Evolutionary conservation across 2,888 invertebrate species (phyloP).

Genomic region (Eurois occulta): DNA sequence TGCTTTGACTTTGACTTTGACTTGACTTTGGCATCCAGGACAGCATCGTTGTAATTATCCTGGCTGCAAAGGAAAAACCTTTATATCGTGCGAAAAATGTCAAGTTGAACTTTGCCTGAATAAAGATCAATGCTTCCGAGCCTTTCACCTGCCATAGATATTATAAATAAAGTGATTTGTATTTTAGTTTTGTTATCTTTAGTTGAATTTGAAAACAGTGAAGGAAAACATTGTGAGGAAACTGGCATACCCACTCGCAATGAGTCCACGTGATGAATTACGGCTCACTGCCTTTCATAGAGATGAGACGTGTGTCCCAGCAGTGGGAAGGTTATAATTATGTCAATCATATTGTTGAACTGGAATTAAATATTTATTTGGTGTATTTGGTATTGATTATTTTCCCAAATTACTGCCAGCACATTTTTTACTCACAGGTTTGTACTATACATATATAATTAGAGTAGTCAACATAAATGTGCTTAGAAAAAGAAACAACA

Average conservation of each 20-base stretch:
- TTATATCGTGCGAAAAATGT: slow-evolving; percentile 30
- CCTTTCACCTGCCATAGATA: slow-evolving; percentile 11
- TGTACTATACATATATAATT: too few species aligned
- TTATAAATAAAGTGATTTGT: neutral
- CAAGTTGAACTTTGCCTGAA: slow-evolving; percentile 23
- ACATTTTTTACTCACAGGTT: too few species aligned
- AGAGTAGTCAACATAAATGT: too few species aligned
- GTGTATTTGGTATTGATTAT: neutral
- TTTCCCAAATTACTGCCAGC: too few species aligned
- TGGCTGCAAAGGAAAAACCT: slow-evolving; percentile 18
- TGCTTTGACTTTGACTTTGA: too few species aligned
- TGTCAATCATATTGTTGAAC: too few species aligned
- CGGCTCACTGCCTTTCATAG: neutral
- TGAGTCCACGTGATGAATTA: neutral
- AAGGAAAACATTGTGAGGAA: too few species aligned
- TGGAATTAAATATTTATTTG: neutral
- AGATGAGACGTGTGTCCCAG: neutral
- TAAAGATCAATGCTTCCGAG: slow-evolving; percentile 12
- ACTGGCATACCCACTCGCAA: neutral
- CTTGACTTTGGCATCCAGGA: too few species aligned
- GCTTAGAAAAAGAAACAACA: too few species aligned
- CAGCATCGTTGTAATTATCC: slow-evolving; percentile 10
- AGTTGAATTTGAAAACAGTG: neutral
- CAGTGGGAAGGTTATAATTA: too few species aligned
- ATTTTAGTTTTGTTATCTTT: neutral